Percentiles rank a stretch among this genome's conserved stretches.
These are phyloP conservation scores for Hemistola chrysoprasaria DNA, from an alignment of 2,888 invertebrate genomes.

Conservation along the genomic window DNA sequence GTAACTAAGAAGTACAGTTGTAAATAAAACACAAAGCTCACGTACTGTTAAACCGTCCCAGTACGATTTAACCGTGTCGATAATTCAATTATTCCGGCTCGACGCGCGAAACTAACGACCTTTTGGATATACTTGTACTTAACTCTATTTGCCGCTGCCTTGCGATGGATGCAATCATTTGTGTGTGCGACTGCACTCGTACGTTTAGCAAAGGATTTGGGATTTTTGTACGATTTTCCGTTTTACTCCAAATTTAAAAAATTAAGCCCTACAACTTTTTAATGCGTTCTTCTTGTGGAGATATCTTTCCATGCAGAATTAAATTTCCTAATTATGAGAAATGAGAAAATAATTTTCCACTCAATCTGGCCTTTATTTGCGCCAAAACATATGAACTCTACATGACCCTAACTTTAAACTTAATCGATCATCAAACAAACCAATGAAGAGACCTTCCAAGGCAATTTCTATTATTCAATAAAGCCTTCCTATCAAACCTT, in stretches of 20 bases:
- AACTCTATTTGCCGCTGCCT: conserved; percentile 2
- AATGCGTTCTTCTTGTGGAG: no score
- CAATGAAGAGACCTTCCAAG: conserved; percentile 18
- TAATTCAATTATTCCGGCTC: conserved; percentile 73
- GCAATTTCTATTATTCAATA: conserved; percentile 20
- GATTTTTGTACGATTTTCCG: no score
- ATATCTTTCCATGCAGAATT: no score
- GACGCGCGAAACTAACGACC: conserved; percentile 71
- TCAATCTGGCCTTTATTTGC: no score
- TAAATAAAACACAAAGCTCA: background rate
- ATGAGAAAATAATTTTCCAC: no score
- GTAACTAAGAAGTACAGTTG: no score
- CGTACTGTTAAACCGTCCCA: conserved; percentile 13
- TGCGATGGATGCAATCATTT: conserved; percentile 1
- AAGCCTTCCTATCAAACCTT: conserved; percentile 20
- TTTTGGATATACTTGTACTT: conserved; percentile 44
- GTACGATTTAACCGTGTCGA: conserved; percentile 46
- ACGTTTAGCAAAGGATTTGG: no score
- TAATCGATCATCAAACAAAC: conserved; percentile 10
- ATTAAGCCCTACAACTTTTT: no score
- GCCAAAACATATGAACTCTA: no score
- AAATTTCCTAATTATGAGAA: no score
- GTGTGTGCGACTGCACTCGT: background rate
- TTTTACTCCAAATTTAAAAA: no score
- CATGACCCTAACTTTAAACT: conserved; percentile 3